phyloP scores from a whole-genome alignment of 2,113 vertebrate genomes.

The Mormyrus lacerda region DNA sequence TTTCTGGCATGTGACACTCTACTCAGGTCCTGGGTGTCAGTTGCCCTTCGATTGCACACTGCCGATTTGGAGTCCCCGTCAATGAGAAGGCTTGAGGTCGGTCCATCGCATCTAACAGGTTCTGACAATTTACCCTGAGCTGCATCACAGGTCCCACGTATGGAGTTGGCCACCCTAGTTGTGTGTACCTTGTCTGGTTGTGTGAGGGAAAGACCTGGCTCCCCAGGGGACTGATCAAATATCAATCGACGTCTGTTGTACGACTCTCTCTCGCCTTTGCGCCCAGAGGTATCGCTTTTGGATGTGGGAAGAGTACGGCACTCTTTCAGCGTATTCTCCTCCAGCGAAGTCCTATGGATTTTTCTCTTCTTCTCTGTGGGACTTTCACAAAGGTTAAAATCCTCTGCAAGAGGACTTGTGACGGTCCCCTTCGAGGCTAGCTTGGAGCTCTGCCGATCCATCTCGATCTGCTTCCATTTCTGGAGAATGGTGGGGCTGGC shows the following conservation, averaged over 20 bases:
- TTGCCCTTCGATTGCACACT: conserved; percentile 34
- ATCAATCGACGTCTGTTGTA: conserved; percentile 52
- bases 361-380: conserved; percentile 19
- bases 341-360: conserved; percentile 10
- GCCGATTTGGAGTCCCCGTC: conserved; percentile 31
- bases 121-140: not conserved
- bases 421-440: conserved; percentile 79
- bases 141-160: conserved; percentile 15
- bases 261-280: conserved; percentile 12
- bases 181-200: conserved; percentile 37
- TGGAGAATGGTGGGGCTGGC: conserved; percentile 81
- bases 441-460: conserved; percentile 80
- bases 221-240: conserved; percentile 44
- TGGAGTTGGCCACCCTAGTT: conserved; percentile 33
- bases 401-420: conserved; percentile 60
- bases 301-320: conserved; percentile 1
- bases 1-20: conserved; percentile 37
- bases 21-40: conserved; percentile 33
- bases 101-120: conserved; percentile 26
- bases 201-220: conserved; percentile 26
- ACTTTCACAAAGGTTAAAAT: conserved; percentile 18
- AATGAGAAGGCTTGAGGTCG: conserved; percentile 21
- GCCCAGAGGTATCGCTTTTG: conserved; percentile 13
- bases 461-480: conserved; percentile 89
- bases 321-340: not conserved